Base-by-base conservation (phyloP, 2,888 invertebrate genomes). In the Drosophila atripex region DNA sequence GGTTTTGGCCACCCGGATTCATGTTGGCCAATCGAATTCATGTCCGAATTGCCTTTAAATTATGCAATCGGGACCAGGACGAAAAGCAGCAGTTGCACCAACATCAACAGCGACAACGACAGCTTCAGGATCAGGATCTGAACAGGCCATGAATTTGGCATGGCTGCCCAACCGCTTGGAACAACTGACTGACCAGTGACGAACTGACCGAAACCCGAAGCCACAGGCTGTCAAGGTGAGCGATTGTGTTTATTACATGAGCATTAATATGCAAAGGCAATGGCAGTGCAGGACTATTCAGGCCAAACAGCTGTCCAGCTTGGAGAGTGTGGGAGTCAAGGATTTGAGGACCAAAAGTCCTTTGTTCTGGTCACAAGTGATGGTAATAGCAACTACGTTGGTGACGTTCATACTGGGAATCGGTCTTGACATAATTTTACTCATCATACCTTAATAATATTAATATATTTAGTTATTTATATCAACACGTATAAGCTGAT, bases 31-130 rank as follows among this genome's bases (percentile, higher is more conserved):
- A 85, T 80, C 82, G 85, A 80, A 85, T 77, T 79, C 76, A 79
- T 80, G 85, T 82, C 76, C 78, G 86, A 73, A 82, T 86, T 83
- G 83, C 74, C 65, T 61, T 71, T 80, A 76, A 85, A 80, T 80
- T 80, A 85, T 80, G 82, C 86, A 86, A 60, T 41, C 49, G 54
- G 28, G 14, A 39, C 66, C 70, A 50, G 71, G 43, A 54, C 55
- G 73, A 41, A 45, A 43, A 58, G 35, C 56, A 65, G 59, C 41
- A 41, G 18, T 41, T 18, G 43, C 43, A 43, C 18, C 21, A 38
- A 28, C 66, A 51, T 43, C 21, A 52, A 41, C 57, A 41, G 51
- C 35, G 21, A 43, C 18, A 30, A 6, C 41, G 8, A 35, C 14
- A 28, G 69, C 14, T 43, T 3, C 21, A 21, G 51, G 65, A 65